Evolutionary conservation across 37 sponge, comb jelly and placozoan genomes (phyloP), one percentile per base, ranked within the genome.

Genomic region (Cladorhizidae sp.): DNA sequence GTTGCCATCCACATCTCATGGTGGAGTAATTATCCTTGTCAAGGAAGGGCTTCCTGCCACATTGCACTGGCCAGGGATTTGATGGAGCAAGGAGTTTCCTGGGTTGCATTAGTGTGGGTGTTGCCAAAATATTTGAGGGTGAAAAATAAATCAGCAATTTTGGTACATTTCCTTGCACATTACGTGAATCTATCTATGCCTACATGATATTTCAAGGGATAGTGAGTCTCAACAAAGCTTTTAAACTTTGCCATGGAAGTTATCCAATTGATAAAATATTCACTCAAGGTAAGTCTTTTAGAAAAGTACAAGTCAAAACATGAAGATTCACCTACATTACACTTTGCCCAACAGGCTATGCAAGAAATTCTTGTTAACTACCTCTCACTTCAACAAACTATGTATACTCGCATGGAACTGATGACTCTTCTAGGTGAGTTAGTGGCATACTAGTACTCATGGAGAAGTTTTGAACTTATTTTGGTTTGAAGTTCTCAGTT

Each of bases 241-340:
- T 43, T 71, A 23, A 71, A 71, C 37, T 71, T 71, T 71, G 42
- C 43, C 41, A 71, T 71, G 71, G 71, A 71, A n/a, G 71, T 25
- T 23, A 41, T 71, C 7, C 71, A 71, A n/a, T 71, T 71, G 37
- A 71, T 71, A 43, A 71, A 71, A 22, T 71, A 43, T n/a, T 71
- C 71, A 43, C 71, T 45, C 11, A 71, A 71, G 26, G 6, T 37
- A 36, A 71, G 26, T 37, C 7, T 71, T 42, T 42, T 71, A 3
- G 37, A 67, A 67, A 67, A 17, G 21, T 18, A 32, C 26, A 67
- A 67, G 31, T 11, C 3, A 37, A 35, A 31, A 28, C 68, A 67
- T 28, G 37, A 67, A 37, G 20, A 18, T 21, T 67, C 68, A 67
- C 21, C 28, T 28, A 59, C 61, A 45, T 45, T 17, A 28, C 61